Base-by-base conservation (phyloP, 2,888 invertebrate genomes). In the Gandaritis pyraliata region DNA sequence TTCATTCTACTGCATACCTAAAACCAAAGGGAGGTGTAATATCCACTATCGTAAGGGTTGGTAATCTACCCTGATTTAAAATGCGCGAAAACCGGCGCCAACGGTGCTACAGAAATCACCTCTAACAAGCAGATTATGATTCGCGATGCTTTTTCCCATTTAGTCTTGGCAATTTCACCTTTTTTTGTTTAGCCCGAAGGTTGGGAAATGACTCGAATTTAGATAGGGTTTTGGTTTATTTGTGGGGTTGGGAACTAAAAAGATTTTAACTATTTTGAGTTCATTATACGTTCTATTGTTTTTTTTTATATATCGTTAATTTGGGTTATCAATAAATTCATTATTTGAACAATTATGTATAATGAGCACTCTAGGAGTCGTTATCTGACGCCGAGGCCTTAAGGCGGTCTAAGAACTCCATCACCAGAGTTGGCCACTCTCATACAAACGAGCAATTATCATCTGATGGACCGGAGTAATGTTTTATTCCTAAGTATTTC, bases 61-160 rank as follows among this genome's bases (percentile, higher is more conserved):
- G 58, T 70, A 65, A 65, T 65, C 58, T 65, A 48, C 62, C 60
- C 61, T 59, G 43, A 65, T 69, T 59, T 66, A 58, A 61, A 66
- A 65, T 66, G 66, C 66, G 66, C 61, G 57, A 43, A 45, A 53
- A 43, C 49, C 53, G 39, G 51, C 58, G 66, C 57, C 64, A 47
- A 47, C 56, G 63, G 51, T 54, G 56, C 48, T 48, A 57, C 54
- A 65, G 68, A 59, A 61, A 69, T 66, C 59, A 61, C 49, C 52
- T 68, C 53, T 68, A 68, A 67, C 69, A 66, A 65, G 64, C 62
- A 56, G 64, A 66, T 70, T 67, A 67, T 65, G 43, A 54, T 55
- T 11, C 18, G 39, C 45, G 46, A 58, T 58, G 60, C 64, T 69
- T 64, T 57, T 61, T 55, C 33, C 41, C 52, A 52, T 64, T 66